Conservation (phyloP, 2,113 vertebrate species). For the Cynopterus brachyotis region DNA sequence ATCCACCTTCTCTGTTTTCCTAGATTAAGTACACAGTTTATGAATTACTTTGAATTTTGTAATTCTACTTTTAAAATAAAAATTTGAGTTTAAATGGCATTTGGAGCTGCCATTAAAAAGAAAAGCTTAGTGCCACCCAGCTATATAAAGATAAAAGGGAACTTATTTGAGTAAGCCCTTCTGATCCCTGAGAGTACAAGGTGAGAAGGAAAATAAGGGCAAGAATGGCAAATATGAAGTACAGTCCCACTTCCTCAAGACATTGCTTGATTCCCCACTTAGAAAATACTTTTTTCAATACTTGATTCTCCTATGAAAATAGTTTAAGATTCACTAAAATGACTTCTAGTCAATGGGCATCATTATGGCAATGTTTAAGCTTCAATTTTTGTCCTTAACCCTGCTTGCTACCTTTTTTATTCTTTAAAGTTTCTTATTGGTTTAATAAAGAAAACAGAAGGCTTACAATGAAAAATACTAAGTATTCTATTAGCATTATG, state of each 20-base stretch:
- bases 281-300: no score
- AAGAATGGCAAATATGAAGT: not conserved
- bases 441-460: slow-evolving; percentile 28
- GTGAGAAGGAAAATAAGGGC: not conserved
- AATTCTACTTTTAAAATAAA: slow-evolving; percentile 38
- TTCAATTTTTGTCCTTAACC: slow-evolving; percentile 1
- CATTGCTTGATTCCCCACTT: not conserved
- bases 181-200: not conserved
- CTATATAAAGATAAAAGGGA: not conserved
- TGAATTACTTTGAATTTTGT: not conserved
- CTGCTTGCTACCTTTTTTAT: not conserved
- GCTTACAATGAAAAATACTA: slow-evolving; percentile 19
- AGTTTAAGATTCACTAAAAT: not conserved
- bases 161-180: not conserved
- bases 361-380: not conserved
- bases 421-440: not conserved
- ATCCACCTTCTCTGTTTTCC: not conserved
- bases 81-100: slow-evolving; percentile 8
- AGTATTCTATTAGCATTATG: not conserved
- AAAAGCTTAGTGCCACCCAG: not conserved
- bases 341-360: not conserved
- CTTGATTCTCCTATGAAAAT: not conserved
- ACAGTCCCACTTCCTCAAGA: not conserved
- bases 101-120: slow-evolving; percentile 12
- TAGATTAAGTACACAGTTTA: not conserved